phyloP scores from a whole-genome alignment of 1,140 invertebrate genomes.

The Brachionus sp. region DNA sequence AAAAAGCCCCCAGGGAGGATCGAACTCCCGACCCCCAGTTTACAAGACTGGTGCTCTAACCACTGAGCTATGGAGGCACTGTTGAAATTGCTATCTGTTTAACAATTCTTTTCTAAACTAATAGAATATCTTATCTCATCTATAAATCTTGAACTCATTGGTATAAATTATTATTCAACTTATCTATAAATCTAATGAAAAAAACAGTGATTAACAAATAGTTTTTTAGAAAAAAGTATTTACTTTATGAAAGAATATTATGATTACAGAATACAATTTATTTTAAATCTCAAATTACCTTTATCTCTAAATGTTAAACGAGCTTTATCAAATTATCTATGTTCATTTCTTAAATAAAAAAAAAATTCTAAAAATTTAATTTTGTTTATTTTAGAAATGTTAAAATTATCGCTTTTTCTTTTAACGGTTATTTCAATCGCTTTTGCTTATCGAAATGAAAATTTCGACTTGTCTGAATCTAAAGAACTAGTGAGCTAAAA shows the following conservation, averaged over 20 bases:
- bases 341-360: not conserved
- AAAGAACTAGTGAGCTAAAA: not conserved
- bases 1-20: conserved; percentile 65
- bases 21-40: conserved; percentile 87
- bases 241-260: not conserved
- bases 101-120: not conserved
- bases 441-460: not conserved
- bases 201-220: not conserved
- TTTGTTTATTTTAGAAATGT: not conserved
- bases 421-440: not conserved
- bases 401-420: not conserved
- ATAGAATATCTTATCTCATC: not conserved
- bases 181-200: not conserved
- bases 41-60: conserved; percentile 88
- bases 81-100: not conserved
- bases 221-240: not conserved
- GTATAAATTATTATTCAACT: not conserved
- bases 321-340: not conserved
- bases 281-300: not conserved
- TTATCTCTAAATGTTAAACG: not conserved
- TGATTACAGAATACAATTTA: not conserved
- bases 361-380: not conserved
- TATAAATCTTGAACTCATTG: not conserved
- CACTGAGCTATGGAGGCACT: conserved; percentile 83
- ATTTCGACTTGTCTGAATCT: not conserved